These are phyloP conservation scores for Zeugodacus cucurbitae DNA, from an alignment of 1,140 invertebrate species.

Conservation along the genomic window DNA sequence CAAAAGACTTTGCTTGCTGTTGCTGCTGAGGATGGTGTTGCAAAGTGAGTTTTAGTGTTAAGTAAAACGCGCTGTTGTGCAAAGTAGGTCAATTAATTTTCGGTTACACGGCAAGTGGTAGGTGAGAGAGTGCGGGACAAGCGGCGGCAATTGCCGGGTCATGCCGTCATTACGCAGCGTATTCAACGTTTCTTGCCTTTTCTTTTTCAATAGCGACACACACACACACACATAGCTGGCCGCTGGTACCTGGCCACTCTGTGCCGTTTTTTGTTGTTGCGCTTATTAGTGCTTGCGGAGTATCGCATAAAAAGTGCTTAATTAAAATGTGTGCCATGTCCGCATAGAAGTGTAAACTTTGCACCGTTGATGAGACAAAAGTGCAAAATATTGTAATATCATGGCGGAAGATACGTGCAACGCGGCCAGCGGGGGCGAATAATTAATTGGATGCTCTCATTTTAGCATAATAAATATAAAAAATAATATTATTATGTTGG, in stretches of 20 bases:
- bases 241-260: not conserved
- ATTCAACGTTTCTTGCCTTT: not conserved
- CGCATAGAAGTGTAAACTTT: slow-evolving; percentile 15
- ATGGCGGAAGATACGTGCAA: not conserved
- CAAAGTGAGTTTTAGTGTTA: slow-evolving; percentile 23
- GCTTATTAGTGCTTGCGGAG: not conserved
- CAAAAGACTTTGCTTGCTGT: not conserved
- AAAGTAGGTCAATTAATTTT: slow-evolving; percentile 38
- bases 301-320: slow-evolving; percentile 11
- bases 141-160: not conserved
- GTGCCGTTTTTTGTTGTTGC: not conserved
- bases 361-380: slow-evolving; percentile 6
- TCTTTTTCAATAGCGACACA: not conserved
- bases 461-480: not conserved
- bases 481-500: too few relatives aligned
- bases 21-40: not conserved
- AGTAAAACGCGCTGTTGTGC: not conserved
- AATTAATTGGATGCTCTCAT: not conserved
- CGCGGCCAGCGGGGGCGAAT: not conserved
- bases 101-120: not conserved
- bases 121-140: not conserved
- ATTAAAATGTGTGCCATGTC: slow-evolving; percentile 17
- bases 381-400: not conserved
- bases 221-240: not conserved
- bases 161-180: not conserved